Base-by-base conservation (phyloP, 2,797 vertebrate species). In the Rhodeus uyekii region DNA sequence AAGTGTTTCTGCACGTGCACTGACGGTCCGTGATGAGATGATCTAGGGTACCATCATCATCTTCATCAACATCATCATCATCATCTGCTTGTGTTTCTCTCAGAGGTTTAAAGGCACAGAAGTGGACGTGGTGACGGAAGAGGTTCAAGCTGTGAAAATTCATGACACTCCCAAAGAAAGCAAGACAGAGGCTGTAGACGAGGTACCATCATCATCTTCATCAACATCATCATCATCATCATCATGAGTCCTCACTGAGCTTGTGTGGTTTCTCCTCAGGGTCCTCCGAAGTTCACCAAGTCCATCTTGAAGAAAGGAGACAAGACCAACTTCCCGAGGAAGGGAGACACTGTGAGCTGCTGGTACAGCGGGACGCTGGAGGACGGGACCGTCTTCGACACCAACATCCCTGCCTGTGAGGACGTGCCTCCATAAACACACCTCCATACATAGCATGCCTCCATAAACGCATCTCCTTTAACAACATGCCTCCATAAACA, bases 371-470 rank as follows among this genome's bases (percentile, higher is more conserved):
- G 97, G 0, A 94, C 93, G 0, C 89, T 99, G 69, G 96, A 97
- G 90, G 97, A 99, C 1, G 98, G 97, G 2, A 99, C 97, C 0
- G 96, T 99, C 72, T 99, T 99, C 13, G 98, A 99, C 86, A 97
- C 95, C 53, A 99, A 99, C 73, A 88, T 99, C 67, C 95, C 97
- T 2, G 68, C 95, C 69, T 91, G 98, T 99, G 92, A 87, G 93
- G 1, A 14, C 13, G 36, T n/a, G n/a, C n/a, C n/a, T n/a, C n/a
- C n/a, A n/a, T n/a, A n/a, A n/a, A n/a, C n/a, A n/a, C n/a, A n/a
- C n/a, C n/a, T n/a, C n/a, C n/a, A n/a, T n/a, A n/a, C n/a, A n/a
- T n/a, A n/a, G n/a, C n/a, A n/a, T n/a, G n/a, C n/a, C n/a, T n/a
- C n/a, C n/a, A n/a, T n/a, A n/a, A n/a, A n/a, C n/a, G n/a, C n/a